A percentile compares a stretch with the other conserved stretches of the same genome.
Evolutionary conservation across 2,888 invertebrate species (phyloP).

Genomic region (Anarsia innoxiella): DNA sequence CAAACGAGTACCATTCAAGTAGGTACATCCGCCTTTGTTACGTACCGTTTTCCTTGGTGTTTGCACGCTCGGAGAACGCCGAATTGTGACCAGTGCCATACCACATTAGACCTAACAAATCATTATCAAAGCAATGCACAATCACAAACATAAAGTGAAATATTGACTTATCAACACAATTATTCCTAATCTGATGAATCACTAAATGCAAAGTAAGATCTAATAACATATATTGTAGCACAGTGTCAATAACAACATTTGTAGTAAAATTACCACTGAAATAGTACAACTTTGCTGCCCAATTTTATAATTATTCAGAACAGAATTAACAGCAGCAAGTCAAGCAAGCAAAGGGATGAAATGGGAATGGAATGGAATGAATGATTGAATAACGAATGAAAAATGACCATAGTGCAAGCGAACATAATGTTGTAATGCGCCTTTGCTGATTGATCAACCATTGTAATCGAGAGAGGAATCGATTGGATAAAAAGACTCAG

Average conservation of each 20-base stretch:
- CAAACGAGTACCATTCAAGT: neutral
- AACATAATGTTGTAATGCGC: no score
- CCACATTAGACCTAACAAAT: slow-evolving; percentile 63
- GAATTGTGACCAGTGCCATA: slow-evolving; percentile 73
- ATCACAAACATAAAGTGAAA: slow-evolving; percentile 63
- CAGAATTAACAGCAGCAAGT: slow-evolving; percentile 5
- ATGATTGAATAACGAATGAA: neutral
- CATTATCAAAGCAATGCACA: slow-evolving; percentile 61
- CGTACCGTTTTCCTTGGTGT: slow-evolving; percentile 70
- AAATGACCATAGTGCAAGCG: no score
- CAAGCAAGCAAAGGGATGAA: slow-evolving; percentile 10
- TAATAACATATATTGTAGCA: slow-evolving; percentile 26
- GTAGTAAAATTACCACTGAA: slow-evolving; percentile 20
- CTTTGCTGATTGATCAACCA: no score
- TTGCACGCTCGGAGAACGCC: slow-evolving; percentile 71
- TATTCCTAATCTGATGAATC: slow-evolving; percentile 50
- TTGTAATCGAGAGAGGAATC: no score
- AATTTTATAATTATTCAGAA: slow-evolving; percentile 8
- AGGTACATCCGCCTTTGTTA: slow-evolving; percentile 22
- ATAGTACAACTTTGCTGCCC: slow-evolving; percentile 13
- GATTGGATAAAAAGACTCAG: no score
- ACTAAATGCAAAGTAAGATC: slow-evolving; percentile 35
- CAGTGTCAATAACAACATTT: slow-evolving; percentile 24
- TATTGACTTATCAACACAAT: slow-evolving; percentile 45
- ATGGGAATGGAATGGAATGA: slow-evolving; percentile 1